Evolutionary conservation across 2,113 vertebrate species (phyloP).

Genomic region (Vidua chalybeata): DNA sequence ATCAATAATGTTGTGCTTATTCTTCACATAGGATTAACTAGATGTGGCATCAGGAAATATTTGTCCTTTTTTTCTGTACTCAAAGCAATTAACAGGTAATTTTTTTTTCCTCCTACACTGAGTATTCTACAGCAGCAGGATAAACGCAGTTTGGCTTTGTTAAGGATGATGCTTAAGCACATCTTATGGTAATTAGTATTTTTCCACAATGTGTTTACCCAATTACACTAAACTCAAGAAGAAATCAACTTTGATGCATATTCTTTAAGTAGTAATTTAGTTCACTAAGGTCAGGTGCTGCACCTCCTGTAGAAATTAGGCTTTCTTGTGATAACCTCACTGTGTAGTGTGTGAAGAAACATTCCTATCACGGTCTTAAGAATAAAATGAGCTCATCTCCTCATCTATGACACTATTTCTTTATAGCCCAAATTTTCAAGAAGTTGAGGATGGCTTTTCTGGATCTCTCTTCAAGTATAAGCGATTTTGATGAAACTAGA

Average conservation of each 20-base stretch:
- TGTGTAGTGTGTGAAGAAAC: not conserved
- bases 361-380: not conserved
- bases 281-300: not conserved
- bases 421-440: not conserved
- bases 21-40: not conserved
- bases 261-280: not conserved
- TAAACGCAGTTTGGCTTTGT: not conserved
- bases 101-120: not conserved
- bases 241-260: not conserved
- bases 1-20: not conserved
- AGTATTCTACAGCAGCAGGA: not conserved
- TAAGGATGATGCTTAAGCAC: not conserved
- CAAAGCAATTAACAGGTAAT: not conserved
- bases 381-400: not conserved
- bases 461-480: not conserved
- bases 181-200: not conserved
- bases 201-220: not conserved
- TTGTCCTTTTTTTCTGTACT: not conserved
- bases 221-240: not conserved
- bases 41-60: not conserved
- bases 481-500: not conserved
- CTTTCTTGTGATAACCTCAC: not conserved
- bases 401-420: not conserved
- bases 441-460: not conserved
- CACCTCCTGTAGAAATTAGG: not conserved